phyloP scores from a whole-genome alignment of 37 sponge, comb jelly and placozoan genomes.

The Halisarca cf. caerulea region DNA sequence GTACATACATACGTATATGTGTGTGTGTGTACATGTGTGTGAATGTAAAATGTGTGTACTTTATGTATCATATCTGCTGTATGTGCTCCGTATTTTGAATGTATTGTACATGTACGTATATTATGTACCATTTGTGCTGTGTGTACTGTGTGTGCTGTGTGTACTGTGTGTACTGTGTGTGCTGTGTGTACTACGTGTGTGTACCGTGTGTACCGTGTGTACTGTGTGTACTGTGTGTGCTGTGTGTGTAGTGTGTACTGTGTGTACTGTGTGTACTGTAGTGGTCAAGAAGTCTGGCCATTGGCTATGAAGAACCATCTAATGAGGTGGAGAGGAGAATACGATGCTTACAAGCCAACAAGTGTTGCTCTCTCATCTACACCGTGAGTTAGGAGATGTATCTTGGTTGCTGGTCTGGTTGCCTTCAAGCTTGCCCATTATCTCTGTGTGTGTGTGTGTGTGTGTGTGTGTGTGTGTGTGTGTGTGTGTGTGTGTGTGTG shows the following conservation, averaged over 20 bases:
- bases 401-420: no score
- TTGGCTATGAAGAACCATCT: conserved; percentile 20
- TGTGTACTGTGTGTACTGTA: conserved; percentile 18
- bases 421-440: no score
- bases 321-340: conserved; percentile 42
- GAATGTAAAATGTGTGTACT: background rate
- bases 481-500: no score
- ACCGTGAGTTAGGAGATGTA: conserved; percentile 54
- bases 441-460: no score
- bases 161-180: conserved; percentile 29
- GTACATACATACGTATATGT: no score
- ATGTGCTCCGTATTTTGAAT: background rate
- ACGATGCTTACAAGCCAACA: conserved; percentile 42
- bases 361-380: conserved; percentile 81
- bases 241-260: background rate
- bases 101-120: background rate
- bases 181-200: conserved; percentile 38
- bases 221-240: background rate
- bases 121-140: background rate
- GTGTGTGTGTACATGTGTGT: background rate
- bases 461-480: no score
- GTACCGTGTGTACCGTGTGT: background rate
- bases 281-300: conserved; percentile 62
- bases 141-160: background rate
- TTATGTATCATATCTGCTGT: background rate